Evolutionary conservation across 1,140 invertebrate species (phyloP).

Genomic region (Temnothorax curvispinosus): DNA sequence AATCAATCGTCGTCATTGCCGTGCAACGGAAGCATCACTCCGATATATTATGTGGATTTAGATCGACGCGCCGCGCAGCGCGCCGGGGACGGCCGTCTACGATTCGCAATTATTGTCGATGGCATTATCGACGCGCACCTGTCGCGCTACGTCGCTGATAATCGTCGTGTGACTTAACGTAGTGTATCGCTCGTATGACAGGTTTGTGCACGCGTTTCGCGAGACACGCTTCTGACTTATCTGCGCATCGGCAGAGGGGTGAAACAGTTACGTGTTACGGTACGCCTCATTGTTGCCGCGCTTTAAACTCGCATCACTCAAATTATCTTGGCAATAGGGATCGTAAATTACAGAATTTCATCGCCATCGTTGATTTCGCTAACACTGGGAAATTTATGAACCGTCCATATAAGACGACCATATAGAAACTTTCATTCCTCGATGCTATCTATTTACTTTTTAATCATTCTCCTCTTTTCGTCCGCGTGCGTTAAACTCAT

Average conservation of each 20-base stretch:
- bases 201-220: conserved; percentile 52
- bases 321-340: conserved; percentile 31
- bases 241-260: conserved; percentile 19
- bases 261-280: conserved; percentile 29
- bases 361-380: conserved; percentile 34
- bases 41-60: conserved; percentile 79
- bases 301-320: conserved; percentile 55
- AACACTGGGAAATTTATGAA: conserved; percentile 39
- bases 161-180: conserved; percentile 78
- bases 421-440: neutral
- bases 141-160: conserved; percentile 80
- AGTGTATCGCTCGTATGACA: conserved; percentile 74
- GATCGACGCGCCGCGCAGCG: conserved; percentile 73
- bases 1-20: conserved; percentile 68
- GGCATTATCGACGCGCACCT: conserved; percentile 80
- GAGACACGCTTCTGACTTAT: conserved; percentile 48
- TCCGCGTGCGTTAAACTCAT: neutral
- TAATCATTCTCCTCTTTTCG: neutral
- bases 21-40: conserved; percentile 77
- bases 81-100: conserved; percentile 71
- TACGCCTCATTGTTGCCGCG: conserved; percentile 44
- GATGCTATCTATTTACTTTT: neutral
- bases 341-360: conserved; percentile 51
- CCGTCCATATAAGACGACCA: neutral
- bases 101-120: conserved; percentile 83